These are phyloP conservation scores for Actinopyga echinites DNA, from an alignment of 53 echinoderm and acorn worm genomes.

Conservation along the genomic window DNA sequence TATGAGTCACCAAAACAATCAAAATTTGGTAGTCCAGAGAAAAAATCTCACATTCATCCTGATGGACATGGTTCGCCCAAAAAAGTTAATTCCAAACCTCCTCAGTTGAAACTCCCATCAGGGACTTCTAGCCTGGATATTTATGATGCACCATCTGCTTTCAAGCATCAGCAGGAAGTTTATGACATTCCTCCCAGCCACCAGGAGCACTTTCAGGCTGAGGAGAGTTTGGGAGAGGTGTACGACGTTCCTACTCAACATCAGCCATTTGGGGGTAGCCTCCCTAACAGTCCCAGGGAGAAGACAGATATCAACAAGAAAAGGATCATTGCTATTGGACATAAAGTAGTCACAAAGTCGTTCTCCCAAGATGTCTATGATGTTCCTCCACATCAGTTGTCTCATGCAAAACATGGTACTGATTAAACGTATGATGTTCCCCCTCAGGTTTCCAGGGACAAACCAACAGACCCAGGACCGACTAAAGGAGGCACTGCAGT, in stretches of 20 bases:
- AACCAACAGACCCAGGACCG: constrained; percentile 52
- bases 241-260: constrained; percentile 58
- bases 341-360: constrained; percentile 20
- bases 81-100: not conserved
- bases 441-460: constrained; percentile 89
- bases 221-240: constrained; percentile 33
- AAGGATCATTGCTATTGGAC: not conserved
- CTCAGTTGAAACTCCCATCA: constrained; percentile 2
- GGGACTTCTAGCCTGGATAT: not conserved
- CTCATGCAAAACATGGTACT: constrained; percentile 30
- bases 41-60: not conserved
- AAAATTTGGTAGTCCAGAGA: not conserved
- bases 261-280: constrained; percentile 20
- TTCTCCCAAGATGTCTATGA: constrained; percentile 77
- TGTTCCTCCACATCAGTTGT: constrained; percentile 60
- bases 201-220: not conserved
- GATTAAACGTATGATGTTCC: constrained; percentile 97
- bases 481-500: constrained; percentile 44
- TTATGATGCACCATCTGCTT: constrained; percentile 31
- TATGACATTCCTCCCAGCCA: constrained; percentile 71
- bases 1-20: no score
- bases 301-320: not conserved
- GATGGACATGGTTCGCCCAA: constrained; percentile 15
- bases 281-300: constrained; percentile 41
- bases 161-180: constrained; percentile 48